These are phyloP conservation scores for Rhaphigaster nebulosa DNA, from an alignment of 2,888 invertebrate species.

Conservation along the genomic window DNA sequence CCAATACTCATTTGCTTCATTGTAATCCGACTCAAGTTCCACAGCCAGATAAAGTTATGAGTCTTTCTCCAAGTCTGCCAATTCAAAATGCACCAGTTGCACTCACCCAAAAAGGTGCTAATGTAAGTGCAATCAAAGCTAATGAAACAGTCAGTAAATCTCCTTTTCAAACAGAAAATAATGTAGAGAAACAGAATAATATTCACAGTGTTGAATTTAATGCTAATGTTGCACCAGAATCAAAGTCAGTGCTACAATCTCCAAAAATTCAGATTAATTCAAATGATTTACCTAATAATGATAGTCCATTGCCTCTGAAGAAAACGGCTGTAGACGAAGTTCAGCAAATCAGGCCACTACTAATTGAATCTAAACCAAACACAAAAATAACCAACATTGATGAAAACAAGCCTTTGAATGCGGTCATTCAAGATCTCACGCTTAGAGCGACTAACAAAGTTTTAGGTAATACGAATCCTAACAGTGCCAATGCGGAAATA, in stretches of 20 bases:
- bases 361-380: conserved; percentile 36
- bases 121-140: conserved; percentile 59
- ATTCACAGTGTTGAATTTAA: neutral
- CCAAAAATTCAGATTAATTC: conserved; percentile 37
- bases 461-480: conserved; percentile 5
- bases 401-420: conserved; percentile 64
- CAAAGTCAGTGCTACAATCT: conserved; percentile 11
- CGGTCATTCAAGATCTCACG: conserved; percentile 65
- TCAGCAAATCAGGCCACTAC: neutral
- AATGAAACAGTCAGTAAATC: conserved; percentile 55
- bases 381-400: conserved; percentile 51
- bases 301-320: neutral
- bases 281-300: neutral
- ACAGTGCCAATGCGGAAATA: conserved; percentile 9
- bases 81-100: conserved; percentile 51
- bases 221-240: neutral
- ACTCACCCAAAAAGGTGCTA: conserved; percentile 47
- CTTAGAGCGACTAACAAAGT: conserved; percentile 61
- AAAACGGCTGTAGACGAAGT: conserved; percentile 31
- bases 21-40: conserved; percentile 57
- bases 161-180: conserved; percentile 52
- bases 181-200: conserved; percentile 56
- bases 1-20: conserved; percentile 55
- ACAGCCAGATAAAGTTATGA: conserved; percentile 64
- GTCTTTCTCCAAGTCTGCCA: conserved; percentile 67